These are phyloP conservation scores for Lysiphlebus fabarum DNA, from an alignment of 1,140 invertebrate species.

Conservation along the genomic window DNA sequence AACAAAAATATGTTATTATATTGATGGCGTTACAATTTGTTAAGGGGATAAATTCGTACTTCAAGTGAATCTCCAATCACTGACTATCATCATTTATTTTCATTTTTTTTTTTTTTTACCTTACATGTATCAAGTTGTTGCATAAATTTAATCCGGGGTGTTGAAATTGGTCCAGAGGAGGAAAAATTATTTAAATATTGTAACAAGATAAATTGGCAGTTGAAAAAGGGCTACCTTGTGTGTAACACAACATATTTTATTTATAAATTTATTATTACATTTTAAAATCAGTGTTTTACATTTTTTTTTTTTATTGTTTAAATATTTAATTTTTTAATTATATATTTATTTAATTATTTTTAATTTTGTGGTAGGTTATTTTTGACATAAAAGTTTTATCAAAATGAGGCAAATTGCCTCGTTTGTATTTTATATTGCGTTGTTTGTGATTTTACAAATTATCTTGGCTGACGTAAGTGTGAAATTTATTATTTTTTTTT, in stretches of 20 bases:
- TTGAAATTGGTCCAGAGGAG: background rate
- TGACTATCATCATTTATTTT: conserved; percentile 9
- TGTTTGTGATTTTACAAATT: background rate
- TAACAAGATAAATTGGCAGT: conserved; percentile 21
- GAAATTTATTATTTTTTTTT: background rate
- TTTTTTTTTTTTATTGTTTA: background rate
- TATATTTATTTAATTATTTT: background rate
- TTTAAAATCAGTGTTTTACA: background rate
- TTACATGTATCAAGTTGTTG: no score
- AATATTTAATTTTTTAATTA: background rate
- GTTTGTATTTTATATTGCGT: conserved; percentile 11
- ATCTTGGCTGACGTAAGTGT: background rate
- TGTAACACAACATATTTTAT: conserved; percentile 18
- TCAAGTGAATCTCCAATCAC: conserved; percentile 18
- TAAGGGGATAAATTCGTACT: conserved; percentile 32
- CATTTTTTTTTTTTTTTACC: conserved; percentile 2
- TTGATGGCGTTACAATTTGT: conserved; percentile 29
- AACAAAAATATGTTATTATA: conserved; percentile 18
- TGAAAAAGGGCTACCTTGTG: conserved; percentile 23
- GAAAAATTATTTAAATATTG: background rate
- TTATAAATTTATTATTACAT: background rate
- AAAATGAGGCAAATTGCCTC: conserved; percentile 23
- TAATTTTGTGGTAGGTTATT: background rate
- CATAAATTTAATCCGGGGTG: no score
- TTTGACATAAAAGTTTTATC: conserved; percentile 1